Percentiles rank a stretch among this genome's conserved stretches.
Evolutionary conservation across 2,797 vertebrate genomes (phyloP).

Genomic region (Anomalospiza imberbis): DNA sequence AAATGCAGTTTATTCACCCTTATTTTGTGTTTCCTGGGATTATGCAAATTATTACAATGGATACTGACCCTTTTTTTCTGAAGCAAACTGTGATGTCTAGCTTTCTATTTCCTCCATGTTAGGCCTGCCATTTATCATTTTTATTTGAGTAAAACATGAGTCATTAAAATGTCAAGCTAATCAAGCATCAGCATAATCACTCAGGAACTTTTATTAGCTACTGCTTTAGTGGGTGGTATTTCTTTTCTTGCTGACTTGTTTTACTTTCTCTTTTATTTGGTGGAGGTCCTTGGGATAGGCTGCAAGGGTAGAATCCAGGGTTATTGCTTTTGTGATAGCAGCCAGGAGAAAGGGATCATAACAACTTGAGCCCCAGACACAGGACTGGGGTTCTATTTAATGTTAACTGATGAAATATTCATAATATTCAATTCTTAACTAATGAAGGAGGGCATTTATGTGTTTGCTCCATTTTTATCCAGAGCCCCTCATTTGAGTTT

Average conservation of each 20-base stretch:
- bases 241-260: not conserved
- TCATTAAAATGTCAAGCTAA: not conserved
- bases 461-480: not conserved
- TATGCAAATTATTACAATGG: not conserved
- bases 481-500: not conserved
- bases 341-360: not conserved
- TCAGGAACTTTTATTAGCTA: not conserved
- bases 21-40: not conserved
- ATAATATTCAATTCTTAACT: not conserved
- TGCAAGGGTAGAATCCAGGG: not conserved
- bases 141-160: constrained; percentile 3
- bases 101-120: not conserved
- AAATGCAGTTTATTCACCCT: not conserved
- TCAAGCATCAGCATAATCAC: not conserved
- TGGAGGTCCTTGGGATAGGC: not conserved
- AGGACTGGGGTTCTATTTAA: not conserved
- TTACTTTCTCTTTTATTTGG: not conserved
- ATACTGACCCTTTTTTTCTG: not conserved
- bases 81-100: not conserved
- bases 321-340: not conserved
- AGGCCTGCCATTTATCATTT: not conserved
- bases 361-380: not conserved
- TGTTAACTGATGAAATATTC: not conserved
- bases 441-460: not conserved
- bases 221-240: not conserved